A percentile compares a stretch with the other conserved stretches of the same genome.
These are phyloP conservation scores for Taenioides sp. DNA, from an alignment of 2,797 vertebrate species.

Conservation along the genomic window DNA sequence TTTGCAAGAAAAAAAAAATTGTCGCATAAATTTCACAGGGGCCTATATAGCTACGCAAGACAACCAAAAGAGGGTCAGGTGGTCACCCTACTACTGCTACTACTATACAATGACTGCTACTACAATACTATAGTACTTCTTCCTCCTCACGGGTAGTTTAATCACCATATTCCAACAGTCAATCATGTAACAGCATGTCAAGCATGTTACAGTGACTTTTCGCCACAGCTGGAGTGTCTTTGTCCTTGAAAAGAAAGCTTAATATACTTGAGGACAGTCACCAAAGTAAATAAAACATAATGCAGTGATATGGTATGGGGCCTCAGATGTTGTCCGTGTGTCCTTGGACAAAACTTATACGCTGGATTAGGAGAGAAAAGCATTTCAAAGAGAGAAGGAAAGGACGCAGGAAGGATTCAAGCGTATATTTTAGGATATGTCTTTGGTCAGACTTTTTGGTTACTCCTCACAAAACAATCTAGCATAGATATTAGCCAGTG, in stretches of 20 bases:
- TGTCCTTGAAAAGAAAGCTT: neutral
- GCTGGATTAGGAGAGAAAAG: slow-evolving; percentile 48
- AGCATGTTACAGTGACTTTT: neutral
- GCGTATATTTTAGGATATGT: slow-evolving; percentile 56
- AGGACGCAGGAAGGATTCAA: slow-evolving; percentile 25
- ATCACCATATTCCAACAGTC: neutral
- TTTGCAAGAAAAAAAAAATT: too few relatives aligned
- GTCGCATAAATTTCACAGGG: too few relatives aligned
- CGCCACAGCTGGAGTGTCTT: neutral
- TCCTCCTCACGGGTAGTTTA: neutral
- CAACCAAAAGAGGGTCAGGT: too few relatives aligned
- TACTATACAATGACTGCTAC: too few relatives aligned
- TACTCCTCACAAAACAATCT: slow-evolving; percentile 63
- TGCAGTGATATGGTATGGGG: neutral
- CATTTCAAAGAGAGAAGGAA: slow-evolving; percentile 15
- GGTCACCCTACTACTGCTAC: too few relatives aligned
- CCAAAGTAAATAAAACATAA: neutral
- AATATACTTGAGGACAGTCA: neutral
- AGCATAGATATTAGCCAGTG: slow-evolving; percentile 41
- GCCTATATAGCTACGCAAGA: too few relatives aligned
- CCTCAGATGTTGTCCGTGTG: slow-evolving; percentile 14
- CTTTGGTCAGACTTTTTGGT: slow-evolving; percentile 40
- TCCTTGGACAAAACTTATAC: slow-evolving; percentile 49
- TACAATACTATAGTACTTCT: too few relatives aligned
- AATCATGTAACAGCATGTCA: too few relatives aligned